Percentiles rank a stretch among this genome's conserved stretches.
Evolutionary conservation across 1,140 invertebrate genomes (phyloP).

Genomic region (Heliconius nattereri): DNA sequence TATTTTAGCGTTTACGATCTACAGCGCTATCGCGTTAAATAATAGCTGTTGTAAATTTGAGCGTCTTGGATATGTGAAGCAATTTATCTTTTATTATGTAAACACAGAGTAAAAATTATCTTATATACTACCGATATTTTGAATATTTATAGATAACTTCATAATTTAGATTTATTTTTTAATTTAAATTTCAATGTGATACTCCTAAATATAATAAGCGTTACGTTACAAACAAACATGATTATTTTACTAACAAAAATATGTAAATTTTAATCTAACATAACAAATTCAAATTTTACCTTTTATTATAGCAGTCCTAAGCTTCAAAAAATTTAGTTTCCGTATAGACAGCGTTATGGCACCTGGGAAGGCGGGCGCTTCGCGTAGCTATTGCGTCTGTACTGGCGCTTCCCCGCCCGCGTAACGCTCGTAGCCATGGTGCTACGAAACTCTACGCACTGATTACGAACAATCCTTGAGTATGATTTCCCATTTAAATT

Average conservation of each 20-base stretch:
- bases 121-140: neutral
- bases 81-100: neutral
- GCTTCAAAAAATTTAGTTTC: slow-evolving; percentile 11
- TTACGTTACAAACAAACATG: too few relatives aligned
- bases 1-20: slow-evolving; percentile 22
- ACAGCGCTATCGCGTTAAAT: slow-evolving; percentile 16
- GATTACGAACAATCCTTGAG: slow-evolving; percentile 20
- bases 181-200: too few relatives aligned
- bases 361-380: slow-evolving; percentile 50
- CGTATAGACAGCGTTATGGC: slow-evolving; percentile 15
- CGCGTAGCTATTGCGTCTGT: slow-evolving; percentile 63
- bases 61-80: neutral
- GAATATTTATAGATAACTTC: neutral
- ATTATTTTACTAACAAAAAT: too few relatives aligned
- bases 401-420: slow-evolving; percentile 65
- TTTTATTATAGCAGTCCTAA: neutral
- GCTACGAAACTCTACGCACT: slow-evolving; percentile 44
- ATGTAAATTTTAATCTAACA: too few relatives aligned
- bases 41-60: slow-evolving; percentile 21
- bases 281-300: neutral
- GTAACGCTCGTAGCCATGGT: slow-evolving; percentile 43
- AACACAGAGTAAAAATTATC: neutral
- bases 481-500: neutral
- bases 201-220: too few relatives aligned
- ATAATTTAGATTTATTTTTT: too few relatives aligned